Evolutionary conservation across 2,888 invertebrate species (phyloP), one percentile per base, ranked within the genome.

Genomic region (Tenthredo notha): DNA sequence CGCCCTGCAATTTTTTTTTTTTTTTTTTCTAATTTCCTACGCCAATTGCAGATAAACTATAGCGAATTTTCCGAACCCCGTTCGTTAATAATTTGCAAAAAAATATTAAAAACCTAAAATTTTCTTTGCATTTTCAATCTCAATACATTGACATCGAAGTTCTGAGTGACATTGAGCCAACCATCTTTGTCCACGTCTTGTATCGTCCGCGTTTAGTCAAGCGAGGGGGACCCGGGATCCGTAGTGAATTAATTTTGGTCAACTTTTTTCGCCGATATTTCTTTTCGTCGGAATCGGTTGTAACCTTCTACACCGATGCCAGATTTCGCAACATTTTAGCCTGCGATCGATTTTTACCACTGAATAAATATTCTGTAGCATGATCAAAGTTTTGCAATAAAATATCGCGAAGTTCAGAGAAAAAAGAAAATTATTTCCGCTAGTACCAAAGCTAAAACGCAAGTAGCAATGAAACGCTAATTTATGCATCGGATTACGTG

Each of bases 211-310:
- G 54, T n/a, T 54, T 74, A 47, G 21, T 74, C 77, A 29, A 33
- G 29, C 50, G 77, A 33, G 29, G 77, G 54, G 54, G 54, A 12
- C 61, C 25, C 61, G 61, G 2, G 77, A 54, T 77, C 77, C 67
- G 67, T 7, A 74, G 74, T 74, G 74, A 74, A 74, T 74, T 74
- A 74, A 74, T 74, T 74, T 74, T 43, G 74, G 21, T 74, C 74
- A 40, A 74, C 74, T 74, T 74, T 43, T 74, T 74, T 74, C 67
- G 43, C 21, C 77, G 77, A 54, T 75, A 15, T 43, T 74, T 74
- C 40, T 74, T 40, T 40, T n/a, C 4, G 40, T 25, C 74, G 6
- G 74, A 74, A 74, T 74, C 21, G 43, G 74, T 25, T 43, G 74
- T 40, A 74, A 43, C 12, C 12, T 74, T 21, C 21, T 43, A 18